Conservation (phyloP, 2,888 invertebrate species). For the Cryptophagus acutangulus region DNA sequence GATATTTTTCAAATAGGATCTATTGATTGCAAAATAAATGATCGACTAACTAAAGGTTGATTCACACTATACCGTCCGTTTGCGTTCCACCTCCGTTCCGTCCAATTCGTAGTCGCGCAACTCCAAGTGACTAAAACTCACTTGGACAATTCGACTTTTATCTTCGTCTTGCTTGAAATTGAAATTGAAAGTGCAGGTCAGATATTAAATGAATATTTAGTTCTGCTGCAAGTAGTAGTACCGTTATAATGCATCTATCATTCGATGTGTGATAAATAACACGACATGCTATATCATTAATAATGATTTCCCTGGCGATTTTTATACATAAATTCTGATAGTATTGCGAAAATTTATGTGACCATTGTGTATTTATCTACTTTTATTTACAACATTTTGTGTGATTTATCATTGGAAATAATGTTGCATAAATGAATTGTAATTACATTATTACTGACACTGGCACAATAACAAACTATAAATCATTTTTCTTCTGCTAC, state of each 20-base stretch:
- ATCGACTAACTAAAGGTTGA: no score
- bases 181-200: constrained; percentile 26
- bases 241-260: no score
- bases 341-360: constrained; percentile 33
- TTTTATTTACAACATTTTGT: constrained; percentile 23
- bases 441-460: constrained; percentile 12
- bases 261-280: constrained; percentile 37
- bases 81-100: no score
- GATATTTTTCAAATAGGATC: no score
- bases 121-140: no score
- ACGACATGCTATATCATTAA: constrained; percentile 36
- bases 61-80: no score
- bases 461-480: constrained; percentile 5
- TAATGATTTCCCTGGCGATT: constrained; percentile 41
- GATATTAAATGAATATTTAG: no score
- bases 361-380: constrained; percentile 35
- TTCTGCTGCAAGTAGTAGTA: no score
- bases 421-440: constrained; percentile 12
- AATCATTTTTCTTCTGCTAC: neutral
- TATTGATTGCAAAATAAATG: no score
- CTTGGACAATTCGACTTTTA: no score
- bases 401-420: constrained; percentile 17
- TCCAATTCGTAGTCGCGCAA: no score
- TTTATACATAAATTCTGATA: constrained; percentile 35
- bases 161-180: neutral